These are phyloP conservation scores for Eulacestoma nigropectus DNA, from an alignment of 2,113 vertebrate species.

Conservation along the genomic window DNA sequence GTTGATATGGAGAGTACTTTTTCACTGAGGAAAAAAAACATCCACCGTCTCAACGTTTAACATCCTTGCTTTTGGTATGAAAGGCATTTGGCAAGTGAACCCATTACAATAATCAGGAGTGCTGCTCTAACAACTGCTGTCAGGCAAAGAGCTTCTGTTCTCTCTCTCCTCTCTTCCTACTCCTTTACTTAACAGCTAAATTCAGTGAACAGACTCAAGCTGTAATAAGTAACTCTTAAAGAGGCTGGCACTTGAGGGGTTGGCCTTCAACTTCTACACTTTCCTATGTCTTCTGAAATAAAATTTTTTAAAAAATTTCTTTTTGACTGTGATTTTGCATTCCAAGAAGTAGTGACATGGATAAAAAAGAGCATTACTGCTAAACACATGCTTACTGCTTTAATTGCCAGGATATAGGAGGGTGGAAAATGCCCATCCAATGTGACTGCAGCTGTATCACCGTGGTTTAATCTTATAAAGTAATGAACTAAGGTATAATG, in stretches of 20 bases:
- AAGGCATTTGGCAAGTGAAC: constrained; percentile 35
- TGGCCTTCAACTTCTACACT: not conserved
- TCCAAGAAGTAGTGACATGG: not conserved
- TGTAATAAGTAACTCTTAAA: not conserved
- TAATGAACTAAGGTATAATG: not conserved
- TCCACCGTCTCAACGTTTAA: not conserved
- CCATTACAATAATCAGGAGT: constrained; percentile 32
- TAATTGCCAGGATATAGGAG: not conserved
- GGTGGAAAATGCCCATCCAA: not conserved
- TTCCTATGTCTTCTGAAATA: not conserved
- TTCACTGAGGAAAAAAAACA: not conserved
- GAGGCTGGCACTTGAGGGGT: not conserved
- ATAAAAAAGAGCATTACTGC: not conserved
- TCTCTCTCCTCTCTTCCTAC: not conserved
- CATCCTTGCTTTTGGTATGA: constrained; percentile 31
- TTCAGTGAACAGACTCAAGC: not conserved
- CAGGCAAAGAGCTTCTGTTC: constrained; percentile 27
- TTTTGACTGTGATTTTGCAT: not conserved
- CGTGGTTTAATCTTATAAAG: not conserved
- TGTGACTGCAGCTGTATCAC: not conserved
- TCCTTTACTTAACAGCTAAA: not conserved
- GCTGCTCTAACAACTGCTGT: constrained; percentile 18
- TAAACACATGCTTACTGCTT: not conserved
- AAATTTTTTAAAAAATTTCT: not conserved
- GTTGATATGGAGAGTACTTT: not conserved